A percentile compares a stretch with the other conserved stretches of the same genome.
Evolutionary conservation across 2,888 invertebrate genomes (phyloP).

Genomic region (Cryptophagus acutangulus): DNA sequence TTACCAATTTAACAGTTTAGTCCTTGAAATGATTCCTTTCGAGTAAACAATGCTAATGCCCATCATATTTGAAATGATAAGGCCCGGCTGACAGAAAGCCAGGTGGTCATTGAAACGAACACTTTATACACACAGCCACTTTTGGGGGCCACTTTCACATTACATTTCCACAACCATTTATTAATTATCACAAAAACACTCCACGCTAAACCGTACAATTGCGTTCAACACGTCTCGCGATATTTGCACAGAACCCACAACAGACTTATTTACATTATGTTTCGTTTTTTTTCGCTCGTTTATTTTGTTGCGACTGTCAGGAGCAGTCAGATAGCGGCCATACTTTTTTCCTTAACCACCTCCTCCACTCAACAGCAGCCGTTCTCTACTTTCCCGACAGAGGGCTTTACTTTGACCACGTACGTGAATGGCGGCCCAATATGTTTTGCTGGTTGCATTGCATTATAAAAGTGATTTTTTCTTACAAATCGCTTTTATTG

Average conservation of each 20-base stretch:
- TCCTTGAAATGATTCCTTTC: constrained; percentile 33
- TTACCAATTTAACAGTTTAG: constrained; percentile 37
- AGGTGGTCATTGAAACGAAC: constrained; percentile 44
- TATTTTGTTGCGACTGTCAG: constrained; percentile 25
- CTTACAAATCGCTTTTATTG: no score
- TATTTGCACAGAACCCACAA: no score
- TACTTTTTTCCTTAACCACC: constrained; percentile 31
- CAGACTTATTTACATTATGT: no score
- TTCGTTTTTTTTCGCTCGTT: constrained; percentile 22
- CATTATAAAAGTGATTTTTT: no score
- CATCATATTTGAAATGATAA: constrained; percentile 40
- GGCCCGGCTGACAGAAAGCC: constrained; percentile 41
- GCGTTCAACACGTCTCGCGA: no score
- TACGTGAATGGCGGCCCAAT: no score
- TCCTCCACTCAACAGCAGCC: constrained; percentile 19
- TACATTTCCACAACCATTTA: constrained; percentile 20
- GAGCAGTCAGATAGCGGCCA: constrained; percentile 23
- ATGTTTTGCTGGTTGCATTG: no score
- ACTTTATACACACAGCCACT: constrained; percentile 27
- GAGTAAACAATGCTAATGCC: constrained; percentile 24
- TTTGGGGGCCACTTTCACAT: no score
- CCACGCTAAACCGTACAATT: no score
- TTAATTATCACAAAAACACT: constrained; percentile 13
- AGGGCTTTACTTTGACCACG: neutral
- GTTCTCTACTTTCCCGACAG: constrained; percentile 16